Conservation (phyloP, 2,113 vertebrate genomes). For the Leptobrachium ailaonicum region DNA sequence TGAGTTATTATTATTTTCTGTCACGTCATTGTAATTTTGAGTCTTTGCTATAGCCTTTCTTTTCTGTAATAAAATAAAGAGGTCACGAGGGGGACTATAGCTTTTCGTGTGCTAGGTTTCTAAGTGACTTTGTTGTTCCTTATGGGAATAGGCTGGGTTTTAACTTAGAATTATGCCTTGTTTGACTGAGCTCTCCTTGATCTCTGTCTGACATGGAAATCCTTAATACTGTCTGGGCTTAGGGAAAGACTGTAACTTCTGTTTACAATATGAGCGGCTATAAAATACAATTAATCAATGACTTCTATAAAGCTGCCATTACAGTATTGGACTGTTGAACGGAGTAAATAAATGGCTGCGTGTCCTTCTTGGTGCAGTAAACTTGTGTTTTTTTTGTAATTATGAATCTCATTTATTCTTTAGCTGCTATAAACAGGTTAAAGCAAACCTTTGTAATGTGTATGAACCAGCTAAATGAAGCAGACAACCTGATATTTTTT, state of each 20-base stretch:
- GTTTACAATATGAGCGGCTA: not conserved
- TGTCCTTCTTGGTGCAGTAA: not conserved
- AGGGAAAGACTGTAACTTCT: conserved; percentile 7
- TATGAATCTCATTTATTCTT: no score
- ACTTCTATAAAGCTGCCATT: conserved; percentile 1
- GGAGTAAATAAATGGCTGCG: not conserved
- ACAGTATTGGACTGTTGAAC: not conserved
- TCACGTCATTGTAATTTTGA: no score
- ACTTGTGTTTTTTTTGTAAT: not conserved
- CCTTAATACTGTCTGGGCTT: not conserved
- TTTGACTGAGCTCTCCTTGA: conserved; percentile 1
- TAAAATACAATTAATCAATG: conserved; percentile 15
- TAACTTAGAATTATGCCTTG: not conserved
- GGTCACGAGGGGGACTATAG: no score
- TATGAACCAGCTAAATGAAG: no score
- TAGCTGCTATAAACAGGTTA: no score
- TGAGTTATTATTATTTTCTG: no score
- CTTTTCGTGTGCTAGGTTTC: no score
- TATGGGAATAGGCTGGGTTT: not conserved
- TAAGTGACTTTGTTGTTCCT: no score
- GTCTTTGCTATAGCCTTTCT: no score
- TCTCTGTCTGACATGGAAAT: conserved; percentile 1
- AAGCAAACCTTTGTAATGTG: no score
- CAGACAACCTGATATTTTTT: no score
- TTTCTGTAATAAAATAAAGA: no score